A percentile compares a stretch with the other conserved stretches of the same genome.
phyloP scores from a whole-genome alignment of 2,797 vertebrate genomes.

The Lepilemur ruficaudatus region DNA sequence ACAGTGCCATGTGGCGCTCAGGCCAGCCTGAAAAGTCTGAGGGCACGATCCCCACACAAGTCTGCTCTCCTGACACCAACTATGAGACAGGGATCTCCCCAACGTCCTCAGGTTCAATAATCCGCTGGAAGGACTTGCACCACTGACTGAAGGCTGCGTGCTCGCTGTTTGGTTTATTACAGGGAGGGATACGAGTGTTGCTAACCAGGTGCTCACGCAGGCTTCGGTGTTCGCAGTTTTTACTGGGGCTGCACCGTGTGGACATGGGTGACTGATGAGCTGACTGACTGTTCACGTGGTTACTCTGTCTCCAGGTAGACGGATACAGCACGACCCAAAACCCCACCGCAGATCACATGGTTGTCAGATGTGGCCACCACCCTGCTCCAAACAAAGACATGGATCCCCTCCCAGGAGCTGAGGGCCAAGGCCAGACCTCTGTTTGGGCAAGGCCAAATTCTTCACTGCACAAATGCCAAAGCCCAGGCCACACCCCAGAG shows the following conservation, averaged over 20 bases:
- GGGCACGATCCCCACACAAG: accelerated
- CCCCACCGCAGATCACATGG: background rate
- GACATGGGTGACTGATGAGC: background rate
- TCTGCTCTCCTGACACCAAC: background rate
- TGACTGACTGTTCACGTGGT: accelerated
- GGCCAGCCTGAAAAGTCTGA: background rate
- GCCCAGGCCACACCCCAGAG: background rate
- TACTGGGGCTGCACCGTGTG: accelerated
- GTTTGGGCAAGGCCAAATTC: background rate
- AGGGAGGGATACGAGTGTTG: accelerated
- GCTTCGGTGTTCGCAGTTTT: background rate
- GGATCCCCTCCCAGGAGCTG: background rate
- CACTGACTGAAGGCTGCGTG: background rate
- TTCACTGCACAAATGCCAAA: background rate
- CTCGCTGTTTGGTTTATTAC: accelerated
- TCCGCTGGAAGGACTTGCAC: background rate
- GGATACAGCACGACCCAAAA: background rate
- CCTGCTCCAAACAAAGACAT: background rate
- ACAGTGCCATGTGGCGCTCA: accelerated
- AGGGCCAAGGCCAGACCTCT: background rate
- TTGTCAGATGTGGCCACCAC: background rate
- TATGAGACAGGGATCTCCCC: background rate
- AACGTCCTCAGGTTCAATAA: background rate
- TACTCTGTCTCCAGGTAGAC: background rate
- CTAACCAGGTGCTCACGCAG: accelerated